These are phyloP conservation scores for Agrilus planipennis DNA, from an alignment of 1,140 invertebrate genomes.

Conservation along the genomic window DNA sequence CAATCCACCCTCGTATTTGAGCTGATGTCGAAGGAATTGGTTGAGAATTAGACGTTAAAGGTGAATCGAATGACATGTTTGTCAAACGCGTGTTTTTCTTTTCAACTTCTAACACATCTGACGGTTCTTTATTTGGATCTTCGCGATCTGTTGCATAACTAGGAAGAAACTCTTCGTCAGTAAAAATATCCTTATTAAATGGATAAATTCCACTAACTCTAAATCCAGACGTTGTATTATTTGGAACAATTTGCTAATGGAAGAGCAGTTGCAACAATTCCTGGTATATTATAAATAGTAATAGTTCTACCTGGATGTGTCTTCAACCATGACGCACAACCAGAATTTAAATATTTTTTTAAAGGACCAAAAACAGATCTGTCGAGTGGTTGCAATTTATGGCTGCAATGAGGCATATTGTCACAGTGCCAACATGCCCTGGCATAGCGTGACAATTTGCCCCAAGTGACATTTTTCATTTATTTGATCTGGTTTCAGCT, in stretches of 20 bases:
- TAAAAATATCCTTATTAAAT: constrained; percentile 27
- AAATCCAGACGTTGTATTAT: constrained; percentile 3
- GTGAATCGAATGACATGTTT: not conserved
- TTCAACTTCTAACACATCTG: not conserved
- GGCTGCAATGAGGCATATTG: constrained; percentile 35
- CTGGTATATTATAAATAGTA: constrained; percentile 35
- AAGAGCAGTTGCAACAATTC: constrained; percentile 32
- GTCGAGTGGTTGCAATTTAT: constrained; percentile 38
- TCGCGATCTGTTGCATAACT: constrained; percentile 28
- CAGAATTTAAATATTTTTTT: constrained; percentile 28
- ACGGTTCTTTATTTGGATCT: constrained; percentile 10
- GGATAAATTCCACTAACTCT: constrained; percentile 6
- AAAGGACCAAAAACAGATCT: constrained; percentile 32
- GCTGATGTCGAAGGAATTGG: not conserved
- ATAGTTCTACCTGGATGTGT: constrained; percentile 36
- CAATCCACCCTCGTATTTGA: no score
- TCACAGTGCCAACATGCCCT: no score
- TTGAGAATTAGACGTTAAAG: not conserved
- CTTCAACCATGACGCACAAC: constrained; percentile 33
- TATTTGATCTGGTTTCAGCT: no score
- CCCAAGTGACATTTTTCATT: no score
- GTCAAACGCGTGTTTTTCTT: not conserved
- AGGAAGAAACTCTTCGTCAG: constrained; percentile 19
- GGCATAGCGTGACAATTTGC: no score
- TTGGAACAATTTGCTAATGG: constrained; percentile 29